Evolutionary conservation across 2,797 vertebrate genomes (phyloP).

Genomic region (Microchirus variegatus): DNA sequence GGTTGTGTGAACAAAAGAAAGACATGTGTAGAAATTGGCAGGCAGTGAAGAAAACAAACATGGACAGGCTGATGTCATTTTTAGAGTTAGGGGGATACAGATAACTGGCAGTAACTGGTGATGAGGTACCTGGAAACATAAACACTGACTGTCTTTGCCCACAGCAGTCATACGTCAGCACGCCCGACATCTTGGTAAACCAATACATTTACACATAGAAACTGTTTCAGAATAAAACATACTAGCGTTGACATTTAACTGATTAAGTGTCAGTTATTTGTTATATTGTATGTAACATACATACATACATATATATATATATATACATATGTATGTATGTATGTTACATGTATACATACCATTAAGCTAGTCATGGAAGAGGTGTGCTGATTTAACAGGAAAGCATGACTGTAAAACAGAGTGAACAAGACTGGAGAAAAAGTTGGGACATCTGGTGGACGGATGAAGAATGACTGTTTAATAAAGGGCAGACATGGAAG

Average conservation of each 20-base stretch:
- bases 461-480: not conserved
- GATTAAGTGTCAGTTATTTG: too few species aligned
- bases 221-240: too few species aligned
- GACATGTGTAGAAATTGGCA: conserved; percentile 3
- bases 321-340: too few species aligned
- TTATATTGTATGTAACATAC: too few species aligned
- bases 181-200: too few species aligned
- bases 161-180: too few species aligned
- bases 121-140: not conserved
- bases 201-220: too few species aligned
- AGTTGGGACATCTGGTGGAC: conserved; percentile 1
- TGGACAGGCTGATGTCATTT: not conserved
- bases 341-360: too few species aligned
- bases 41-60: not conserved
- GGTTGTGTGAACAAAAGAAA: conserved; percentile 46
- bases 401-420: not conserved
- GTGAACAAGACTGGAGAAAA: not conserved
- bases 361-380: not conserved
- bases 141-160: too few species aligned
- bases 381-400: not conserved
- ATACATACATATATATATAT: too few species aligned
- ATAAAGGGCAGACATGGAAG: not conserved
- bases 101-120: not conserved
- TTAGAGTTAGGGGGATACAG: not conserved
- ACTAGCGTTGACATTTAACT: too few species aligned